A percentile compares a stretch with the other conserved stretches of the same genome.
phyloP scores from a whole-genome alignment of 2,888 invertebrate genomes.

The Stomorhina lunata region DNA sequence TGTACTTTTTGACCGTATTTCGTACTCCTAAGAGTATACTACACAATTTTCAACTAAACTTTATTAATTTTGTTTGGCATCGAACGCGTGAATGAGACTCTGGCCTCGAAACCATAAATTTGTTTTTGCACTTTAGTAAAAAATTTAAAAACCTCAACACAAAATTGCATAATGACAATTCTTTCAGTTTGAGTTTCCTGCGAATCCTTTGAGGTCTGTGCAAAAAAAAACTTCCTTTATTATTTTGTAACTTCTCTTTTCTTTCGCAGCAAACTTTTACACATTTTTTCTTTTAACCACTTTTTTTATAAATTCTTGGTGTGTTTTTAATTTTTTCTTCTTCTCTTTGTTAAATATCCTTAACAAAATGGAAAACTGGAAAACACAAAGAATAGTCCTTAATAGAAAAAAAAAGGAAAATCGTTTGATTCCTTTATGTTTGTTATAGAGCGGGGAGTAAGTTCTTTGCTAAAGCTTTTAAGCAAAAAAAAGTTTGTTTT shows the following conservation, averaged over 20 bases:
- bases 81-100: no score
- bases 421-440: conserved; percentile 12
- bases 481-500: no score
- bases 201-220: conserved; percentile 47
- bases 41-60: no score
- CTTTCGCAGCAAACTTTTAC: not conserved
- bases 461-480: conserved; percentile 6
- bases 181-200: conserved; percentile 36
- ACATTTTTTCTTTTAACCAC: not conserved
- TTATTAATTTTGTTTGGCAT: no score
- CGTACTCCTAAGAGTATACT: no score
- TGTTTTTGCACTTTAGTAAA: not conserved
- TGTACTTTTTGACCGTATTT: no score
- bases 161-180: conserved; percentile 17
- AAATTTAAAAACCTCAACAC: not conserved
- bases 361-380: not conserved
- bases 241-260: not conserved
- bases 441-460: conserved; percentile 12
- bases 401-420: conserved; percentile 13
- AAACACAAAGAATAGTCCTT: conserved; percentile 19
- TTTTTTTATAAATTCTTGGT: conserved; percentile 4
- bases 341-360: conserved; percentile 9
- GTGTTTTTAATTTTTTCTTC: not conserved
- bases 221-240: conserved; percentile 35
- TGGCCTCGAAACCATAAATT: not conserved